Conservation (phyloP, 2,888 invertebrate genomes). For the Euzophera pinguis region DNA sequence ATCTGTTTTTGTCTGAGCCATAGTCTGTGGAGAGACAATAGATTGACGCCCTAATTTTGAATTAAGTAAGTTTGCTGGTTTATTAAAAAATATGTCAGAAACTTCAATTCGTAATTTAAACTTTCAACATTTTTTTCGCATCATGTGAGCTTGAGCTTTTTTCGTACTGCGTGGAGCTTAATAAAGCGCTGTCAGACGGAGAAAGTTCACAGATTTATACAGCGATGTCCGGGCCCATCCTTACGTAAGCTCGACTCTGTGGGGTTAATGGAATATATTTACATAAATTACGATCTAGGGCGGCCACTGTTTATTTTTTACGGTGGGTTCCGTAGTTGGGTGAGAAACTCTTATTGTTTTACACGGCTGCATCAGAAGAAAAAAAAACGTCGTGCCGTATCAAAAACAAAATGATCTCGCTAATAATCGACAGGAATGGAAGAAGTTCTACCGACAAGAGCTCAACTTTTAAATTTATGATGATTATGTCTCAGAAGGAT, state of each 20-base stretch:
- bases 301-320: conserved; percentile 10
- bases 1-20: too few species aligned
- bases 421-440: too few species aligned
- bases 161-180: conserved; percentile 22
- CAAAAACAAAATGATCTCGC: too few species aligned
- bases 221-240: conserved; percentile 37
- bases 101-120: neutral
- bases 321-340: neutral
- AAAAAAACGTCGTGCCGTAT: too few species aligned
- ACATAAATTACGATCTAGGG: conserved; percentile 31
- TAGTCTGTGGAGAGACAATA: too few species aligned
- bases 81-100: too few species aligned
- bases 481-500: too few species aligned
- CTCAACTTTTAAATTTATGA: too few species aligned
- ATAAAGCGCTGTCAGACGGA: conserved; percentile 48
- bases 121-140: neutral
- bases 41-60: too few species aligned
- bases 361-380: too few species aligned
- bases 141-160: conserved; percentile 4
- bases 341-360: neutral
- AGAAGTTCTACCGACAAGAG: too few species aligned
- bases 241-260: conserved; percentile 36
- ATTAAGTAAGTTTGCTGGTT: too few species aligned
- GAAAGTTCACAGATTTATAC: conserved; percentile 54
- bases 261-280: conserved; percentile 51